Base-by-base conservation (phyloP, 2,797 vertebrate genomes). In the Phrynocephalus vlangalii region DNA sequence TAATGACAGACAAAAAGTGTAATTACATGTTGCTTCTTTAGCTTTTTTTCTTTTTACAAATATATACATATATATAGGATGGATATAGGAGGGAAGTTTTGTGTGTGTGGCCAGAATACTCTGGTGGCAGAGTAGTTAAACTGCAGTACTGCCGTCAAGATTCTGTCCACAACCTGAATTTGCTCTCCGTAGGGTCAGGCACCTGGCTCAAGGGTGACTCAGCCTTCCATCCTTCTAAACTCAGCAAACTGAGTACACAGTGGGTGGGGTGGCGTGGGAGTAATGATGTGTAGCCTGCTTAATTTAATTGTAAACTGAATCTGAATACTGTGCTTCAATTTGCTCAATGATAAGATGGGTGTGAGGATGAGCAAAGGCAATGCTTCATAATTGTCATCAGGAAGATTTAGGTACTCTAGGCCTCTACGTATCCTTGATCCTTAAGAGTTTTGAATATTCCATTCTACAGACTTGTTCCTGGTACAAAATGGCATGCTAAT, bases 21-120 rank as follows among this genome's bases (percentile, higher is more conserved):
- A 94, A 92, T 92, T 94, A 92, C 90, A 91, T 90, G 82, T 79
- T 90, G 88, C 92, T 90, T 90, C 93, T 91, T 89, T 67, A 92
- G 81, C 79, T 73, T 92, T 91, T 63, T 94, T 85, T 94, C 94
- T 92, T 91, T 63, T 94, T 85, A 93, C 94, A 56, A 56, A 56
- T 88, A 94, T 44, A 44, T 44, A 7, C 66, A 15, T 90, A 86
- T 50, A 90, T 93, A 91, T 90, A 91, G 85, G 90, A 87, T 93
- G 38, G 68, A 68, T 60, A 75, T 8, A 56, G 60, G 52, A 11
- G 52, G 52, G 1, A 11, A 11, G 52, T 56, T 63, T 56, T 63
- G 60, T 16, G 18, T 63, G 60, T 16, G 18, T 16, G 60, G 9
- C 8, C 60, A 63, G 2, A 63, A 63, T 63, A 20, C 13, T 11